These are phyloP conservation scores for Gasterosteus aculeatus DNA, from an alignment of 2,113 vertebrate species.

Conservation along the genomic window DNA sequence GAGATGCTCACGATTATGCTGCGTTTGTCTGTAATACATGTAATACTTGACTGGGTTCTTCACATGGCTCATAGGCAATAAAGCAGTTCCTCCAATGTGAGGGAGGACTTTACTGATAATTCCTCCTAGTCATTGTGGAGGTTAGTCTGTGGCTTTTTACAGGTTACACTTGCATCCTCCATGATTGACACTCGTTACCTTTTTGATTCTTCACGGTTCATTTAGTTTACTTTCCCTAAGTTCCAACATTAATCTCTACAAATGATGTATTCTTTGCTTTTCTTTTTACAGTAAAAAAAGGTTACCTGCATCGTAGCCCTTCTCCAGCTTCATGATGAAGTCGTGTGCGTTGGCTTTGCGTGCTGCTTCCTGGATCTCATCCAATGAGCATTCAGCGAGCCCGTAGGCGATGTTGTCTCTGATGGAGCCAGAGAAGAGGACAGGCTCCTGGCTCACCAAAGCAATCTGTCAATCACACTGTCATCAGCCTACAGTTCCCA, in stretches of 20 bases:
- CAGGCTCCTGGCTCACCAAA: conserved; percentile 80
- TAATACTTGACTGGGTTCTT: no score
- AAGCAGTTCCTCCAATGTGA: no score
- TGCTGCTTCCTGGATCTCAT: conserved; percentile 73
- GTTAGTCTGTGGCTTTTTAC: no score
- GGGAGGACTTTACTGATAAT: no score
- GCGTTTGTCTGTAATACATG: no score
- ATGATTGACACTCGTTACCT: no score
- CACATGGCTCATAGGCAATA: no score
- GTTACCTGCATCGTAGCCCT: conserved; percentile 77
- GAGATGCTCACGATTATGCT: no score
- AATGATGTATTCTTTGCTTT: not conserved
- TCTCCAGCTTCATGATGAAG: conserved; percentile 72
- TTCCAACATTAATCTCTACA: not conserved
- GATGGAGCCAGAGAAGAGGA: conserved; percentile 78
- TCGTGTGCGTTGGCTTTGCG: conserved; percentile 75
- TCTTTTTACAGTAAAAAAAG: not conserved
- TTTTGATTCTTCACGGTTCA: no score
- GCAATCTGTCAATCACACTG: conserved; percentile 57
- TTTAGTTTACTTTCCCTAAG: no score
- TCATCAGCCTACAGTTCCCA: conserved; percentile 2
- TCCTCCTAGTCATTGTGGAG: no score
- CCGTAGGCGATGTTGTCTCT: conserved; percentile 81
- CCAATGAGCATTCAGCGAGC: conserved; percentile 55
- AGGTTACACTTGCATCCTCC: no score